These are phyloP conservation scores for Meandrusa payeni DNA, from an alignment of 2,888 invertebrate species.

Conservation along the genomic window DNA sequence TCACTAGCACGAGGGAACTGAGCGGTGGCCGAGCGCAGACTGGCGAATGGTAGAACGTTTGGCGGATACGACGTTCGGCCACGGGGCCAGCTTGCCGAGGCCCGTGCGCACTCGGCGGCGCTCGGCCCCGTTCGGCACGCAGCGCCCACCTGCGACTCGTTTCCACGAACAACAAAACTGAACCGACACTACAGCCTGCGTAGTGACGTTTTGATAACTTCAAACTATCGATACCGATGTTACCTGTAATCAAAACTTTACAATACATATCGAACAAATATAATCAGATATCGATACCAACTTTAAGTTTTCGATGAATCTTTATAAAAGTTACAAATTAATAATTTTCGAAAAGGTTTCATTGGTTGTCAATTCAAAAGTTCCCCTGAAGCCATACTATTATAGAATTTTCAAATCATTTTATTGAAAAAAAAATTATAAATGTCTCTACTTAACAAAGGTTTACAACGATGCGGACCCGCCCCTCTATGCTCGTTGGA, in stretches of 20 bases:
- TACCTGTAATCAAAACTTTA: not conserved
- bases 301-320: too few relatives aligned
- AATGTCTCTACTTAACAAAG: not conserved
- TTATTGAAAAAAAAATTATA: too few relatives aligned
- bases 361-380: too few relatives aligned
- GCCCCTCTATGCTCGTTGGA: conserved; percentile 32
- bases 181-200: conserved; percentile 40
- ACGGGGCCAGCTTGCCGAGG: conserved; percentile 32
- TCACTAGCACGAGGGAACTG: conserved; percentile 59
- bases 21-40: conserved; percentile 73
- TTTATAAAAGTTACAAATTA: too few relatives aligned
- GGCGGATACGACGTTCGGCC: conserved; percentile 42
- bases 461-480: conserved; percentile 39
- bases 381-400: too few relatives aligned
- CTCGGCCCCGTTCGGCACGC: conserved; percentile 45
- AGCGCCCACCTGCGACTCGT: conserved; percentile 74
- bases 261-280: not conserved
- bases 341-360: too few relatives aligned
- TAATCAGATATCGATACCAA: too few relatives aligned
- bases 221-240: conserved; percentile 38
- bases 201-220: conserved; percentile 21
- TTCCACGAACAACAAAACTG: conserved; percentile 72
- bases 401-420: too few relatives aligned
- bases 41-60: conserved; percentile 43
- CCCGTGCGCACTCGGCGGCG: conserved; percentile 38